A percentile compares a stretch with the other conserved stretches of the same genome.
These are phyloP conservation scores for Chaunax sp. DNA, from an alignment of 2,797 vertebrate species.

Conservation along the genomic window DNA sequence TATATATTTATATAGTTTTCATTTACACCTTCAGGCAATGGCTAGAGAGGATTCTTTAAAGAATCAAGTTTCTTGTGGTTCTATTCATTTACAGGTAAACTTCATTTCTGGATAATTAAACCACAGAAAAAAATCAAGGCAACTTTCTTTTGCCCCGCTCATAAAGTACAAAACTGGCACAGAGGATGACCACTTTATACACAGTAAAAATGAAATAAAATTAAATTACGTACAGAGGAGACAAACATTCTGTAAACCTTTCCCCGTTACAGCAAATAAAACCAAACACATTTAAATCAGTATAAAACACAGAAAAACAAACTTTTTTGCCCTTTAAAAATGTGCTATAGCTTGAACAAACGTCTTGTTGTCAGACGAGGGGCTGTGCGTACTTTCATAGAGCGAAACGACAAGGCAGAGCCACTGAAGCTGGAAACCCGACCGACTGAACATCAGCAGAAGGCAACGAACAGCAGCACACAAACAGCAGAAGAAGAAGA, in stretches of 20 bases:
- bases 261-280: conserved; percentile 94
- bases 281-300: conserved; percentile 90
- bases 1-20: conserved; percentile 82
- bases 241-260: conserved; percentile 88
- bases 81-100: conserved; percentile 98
- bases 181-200: conserved; percentile 95
- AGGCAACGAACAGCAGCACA: conserved; percentile 66
- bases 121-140: conserved; percentile 92
- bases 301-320: conserved; percentile 85
- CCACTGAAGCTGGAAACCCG: conserved; percentile 46
- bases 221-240: conserved; percentile 94
- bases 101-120: conserved; percentile 94
- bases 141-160: conserved; percentile 89
- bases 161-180: conserved; percentile 99
- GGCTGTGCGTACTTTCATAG: conserved; percentile 67
- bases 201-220: conserved; percentile 99
- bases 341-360: conserved; percentile 86
- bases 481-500: conserved; percentile 50
- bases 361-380: conserved; percentile 50
- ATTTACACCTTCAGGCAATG: conserved; percentile 99
- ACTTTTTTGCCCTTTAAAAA: conserved; percentile 74
- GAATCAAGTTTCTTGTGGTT: conserved; percentile 99
- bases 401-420: conserved; percentile 39
- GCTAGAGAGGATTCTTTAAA: conserved; percentile 99
- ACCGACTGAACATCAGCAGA: conserved; percentile 73